Conservation (phyloP, 2,113 vertebrate species). For the Opisthocomus hoazin region DNA sequence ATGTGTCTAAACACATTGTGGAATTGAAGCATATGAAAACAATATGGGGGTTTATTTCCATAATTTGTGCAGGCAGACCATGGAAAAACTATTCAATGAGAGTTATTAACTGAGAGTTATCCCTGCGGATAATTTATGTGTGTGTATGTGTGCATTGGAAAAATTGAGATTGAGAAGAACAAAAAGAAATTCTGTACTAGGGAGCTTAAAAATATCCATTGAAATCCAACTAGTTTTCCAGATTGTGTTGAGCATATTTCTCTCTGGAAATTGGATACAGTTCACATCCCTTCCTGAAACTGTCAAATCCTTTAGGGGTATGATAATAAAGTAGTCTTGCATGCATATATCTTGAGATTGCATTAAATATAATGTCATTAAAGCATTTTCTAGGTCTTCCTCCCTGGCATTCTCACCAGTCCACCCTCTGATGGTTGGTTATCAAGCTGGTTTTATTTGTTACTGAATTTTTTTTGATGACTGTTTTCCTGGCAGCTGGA, state of each 20-base stretch:
- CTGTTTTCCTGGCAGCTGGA: too few species aligned
- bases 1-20: not conserved
- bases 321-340: too few species aligned
- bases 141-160: conserved; percentile 10
- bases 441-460: too few species aligned
- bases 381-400: too few species aligned
- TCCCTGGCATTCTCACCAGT: too few species aligned
- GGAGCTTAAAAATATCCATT: not conserved
- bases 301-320: not conserved
- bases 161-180: conserved; percentile 18
- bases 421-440: too few species aligned
- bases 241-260: conserved; percentile 1
- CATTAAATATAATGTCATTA: too few species aligned
- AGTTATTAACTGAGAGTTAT: not conserved
- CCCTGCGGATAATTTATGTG: too few species aligned
- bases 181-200: conserved; percentile 48
- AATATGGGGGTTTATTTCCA: too few species aligned
- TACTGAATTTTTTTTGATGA: too few species aligned
- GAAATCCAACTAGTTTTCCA: conserved; percentile 41
- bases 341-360: too few species aligned
- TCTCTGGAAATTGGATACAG: not conserved
- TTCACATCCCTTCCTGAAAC: not conserved
- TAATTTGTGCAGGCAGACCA: not conserved
- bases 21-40: not conserved
- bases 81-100: not conserved